A percentile compares a stretch with the other conserved stretches of the same genome.
phyloP scores from a whole-genome alignment of 2,888 invertebrate species.

The Aelia acuminata region DNA sequence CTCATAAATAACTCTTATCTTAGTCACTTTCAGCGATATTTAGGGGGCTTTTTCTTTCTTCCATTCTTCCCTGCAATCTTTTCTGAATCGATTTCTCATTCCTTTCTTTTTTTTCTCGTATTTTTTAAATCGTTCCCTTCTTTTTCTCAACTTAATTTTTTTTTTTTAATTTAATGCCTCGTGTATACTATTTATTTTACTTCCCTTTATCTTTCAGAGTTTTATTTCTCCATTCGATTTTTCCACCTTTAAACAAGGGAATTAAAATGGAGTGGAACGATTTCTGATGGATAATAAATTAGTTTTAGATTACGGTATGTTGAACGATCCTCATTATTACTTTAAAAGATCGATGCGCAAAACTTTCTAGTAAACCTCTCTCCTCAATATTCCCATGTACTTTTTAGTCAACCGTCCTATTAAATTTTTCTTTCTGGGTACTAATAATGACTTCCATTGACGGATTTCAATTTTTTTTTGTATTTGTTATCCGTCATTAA shows the following conservation, averaged over 20 bases:
- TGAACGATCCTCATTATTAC: too few species aligned
- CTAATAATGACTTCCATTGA: too few species aligned
- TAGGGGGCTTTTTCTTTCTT: conserved; percentile 35
- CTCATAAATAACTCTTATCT: conserved; percentile 35
- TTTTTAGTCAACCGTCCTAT: too few species aligned
- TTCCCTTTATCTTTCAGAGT: neutral
- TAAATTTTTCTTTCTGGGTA: too few species aligned
- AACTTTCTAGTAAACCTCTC: too few species aligned
- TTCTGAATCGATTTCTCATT: conserved; percentile 18
- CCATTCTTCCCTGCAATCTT: conserved; percentile 32
- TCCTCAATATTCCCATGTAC: too few species aligned
- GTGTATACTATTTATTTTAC: conserved; percentile 6
- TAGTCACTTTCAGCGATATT: conserved; percentile 18
- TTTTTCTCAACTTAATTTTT: neutral
- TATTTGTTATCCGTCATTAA: too few species aligned
- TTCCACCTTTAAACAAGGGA: neutral
- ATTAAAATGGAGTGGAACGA: neutral
- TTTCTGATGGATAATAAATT: neutral
- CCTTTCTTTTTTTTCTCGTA: neutral
- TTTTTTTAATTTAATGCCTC: conserved; percentile 1
- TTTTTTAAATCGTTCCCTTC: neutral
- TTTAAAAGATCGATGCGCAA: too few species aligned
- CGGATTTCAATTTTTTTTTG: too few species aligned
- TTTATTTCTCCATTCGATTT: conserved; percentile 8
- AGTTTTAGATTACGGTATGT: neutral